Evolutionary conservation across 2,888 invertebrate species (phyloP).

Genomic region (Metacarcinus magister): DNA sequence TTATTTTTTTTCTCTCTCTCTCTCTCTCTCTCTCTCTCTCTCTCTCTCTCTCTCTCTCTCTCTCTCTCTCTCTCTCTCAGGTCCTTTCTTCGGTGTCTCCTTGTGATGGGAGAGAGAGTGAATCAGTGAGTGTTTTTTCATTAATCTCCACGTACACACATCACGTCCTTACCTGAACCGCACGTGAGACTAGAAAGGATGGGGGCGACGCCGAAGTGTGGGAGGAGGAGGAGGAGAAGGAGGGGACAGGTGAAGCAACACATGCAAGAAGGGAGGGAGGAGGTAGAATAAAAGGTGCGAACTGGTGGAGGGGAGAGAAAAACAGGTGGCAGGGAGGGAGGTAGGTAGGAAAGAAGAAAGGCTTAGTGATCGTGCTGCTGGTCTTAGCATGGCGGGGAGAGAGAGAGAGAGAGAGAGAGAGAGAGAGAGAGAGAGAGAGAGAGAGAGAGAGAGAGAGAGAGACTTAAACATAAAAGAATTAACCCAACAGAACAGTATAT

Average conservation of each 20-base stretch:
- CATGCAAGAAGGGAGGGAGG: neutral
- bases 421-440: neutral
- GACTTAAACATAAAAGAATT: neutral
- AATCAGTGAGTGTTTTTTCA: neutral
- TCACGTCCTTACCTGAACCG: neutral
- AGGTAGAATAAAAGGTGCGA: neutral
- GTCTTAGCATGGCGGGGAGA: neutral
- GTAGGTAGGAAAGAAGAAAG: neutral
- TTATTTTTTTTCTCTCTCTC: neutral
- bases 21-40: constrained; percentile 59
- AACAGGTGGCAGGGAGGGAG: neutral
- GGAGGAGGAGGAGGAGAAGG: neutral
- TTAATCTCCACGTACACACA: neutral
- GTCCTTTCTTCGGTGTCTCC: neutral
- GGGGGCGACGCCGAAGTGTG: neutral
- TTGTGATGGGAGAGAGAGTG: neutral
- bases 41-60: constrained; percentile 37
- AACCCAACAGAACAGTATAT: neutral
- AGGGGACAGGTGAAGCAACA: neutral
- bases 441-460: neutral
- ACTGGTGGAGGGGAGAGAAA: neutral
- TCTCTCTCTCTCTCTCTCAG: neutral
- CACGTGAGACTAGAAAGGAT: neutral
- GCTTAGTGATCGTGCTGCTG: neutral
- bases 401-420: neutral